Evolutionary conservation across 1,140 invertebrate species (phyloP).

Genomic region (Trichomalopsis sarcophagae): DNA sequence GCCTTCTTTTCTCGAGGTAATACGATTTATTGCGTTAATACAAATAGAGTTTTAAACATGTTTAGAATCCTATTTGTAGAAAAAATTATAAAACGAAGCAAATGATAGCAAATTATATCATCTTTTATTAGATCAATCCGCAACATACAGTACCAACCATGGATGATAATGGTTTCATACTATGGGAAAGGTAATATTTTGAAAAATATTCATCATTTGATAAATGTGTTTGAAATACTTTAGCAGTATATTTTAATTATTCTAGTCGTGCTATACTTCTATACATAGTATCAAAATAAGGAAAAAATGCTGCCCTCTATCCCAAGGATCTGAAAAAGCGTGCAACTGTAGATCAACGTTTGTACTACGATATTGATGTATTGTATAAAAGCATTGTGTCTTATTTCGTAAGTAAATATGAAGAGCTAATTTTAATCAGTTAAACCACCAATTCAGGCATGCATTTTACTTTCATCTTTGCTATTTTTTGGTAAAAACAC

Average conservation of each 20-base stretch:
- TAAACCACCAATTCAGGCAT: too few relatives aligned
- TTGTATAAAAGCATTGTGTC: conserved; percentile 72
- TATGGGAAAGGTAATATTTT: conserved; percentile 76
- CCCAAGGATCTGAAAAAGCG: conserved; percentile 77
- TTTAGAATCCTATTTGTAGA: too few relatives aligned
- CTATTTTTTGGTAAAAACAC: not conserved
- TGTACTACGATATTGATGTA: conserved; percentile 80
- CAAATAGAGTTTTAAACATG: not conserved
- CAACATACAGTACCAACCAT: conserved; percentile 81
- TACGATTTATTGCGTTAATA: conserved; percentile 65
- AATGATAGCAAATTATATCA: conserved; percentile 35
- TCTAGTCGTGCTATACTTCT: conserved; percentile 76
- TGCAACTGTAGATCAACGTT: conserved; percentile 77
- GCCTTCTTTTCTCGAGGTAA: conserved; percentile 85
- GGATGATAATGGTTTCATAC: conserved; percentile 79
- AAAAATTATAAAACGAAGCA: conserved; percentile 1
- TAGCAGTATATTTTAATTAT: conserved; percentile 55
- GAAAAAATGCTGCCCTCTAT: conserved; percentile 77
- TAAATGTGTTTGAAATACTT: too few relatives aligned
- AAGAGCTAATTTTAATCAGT: too few relatives aligned
- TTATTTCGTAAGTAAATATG: conserved; percentile 65
- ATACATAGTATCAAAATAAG: conserved; percentile 80
- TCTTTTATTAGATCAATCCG: conserved; percentile 77
- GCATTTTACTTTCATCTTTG: too few relatives aligned
- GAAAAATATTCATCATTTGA: too few relatives aligned